Percentiles rank a stretch among this genome's conserved stretches.
Conservation (phyloP, 2,888 invertebrate species). For the Diabrotica balteata region DNA sequence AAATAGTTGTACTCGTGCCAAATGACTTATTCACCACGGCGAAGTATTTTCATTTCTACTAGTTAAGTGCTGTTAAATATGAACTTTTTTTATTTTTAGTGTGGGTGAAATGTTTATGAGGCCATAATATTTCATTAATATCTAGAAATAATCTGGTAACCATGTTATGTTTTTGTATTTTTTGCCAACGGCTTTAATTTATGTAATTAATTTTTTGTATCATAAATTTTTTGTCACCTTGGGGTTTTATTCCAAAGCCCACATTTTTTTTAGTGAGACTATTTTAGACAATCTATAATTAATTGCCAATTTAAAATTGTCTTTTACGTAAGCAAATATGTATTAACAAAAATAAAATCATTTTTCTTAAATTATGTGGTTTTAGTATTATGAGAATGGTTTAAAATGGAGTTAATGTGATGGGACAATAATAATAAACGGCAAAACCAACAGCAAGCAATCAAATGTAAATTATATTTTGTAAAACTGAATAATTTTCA, state of each 20-base stretch:
- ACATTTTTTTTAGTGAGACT: slow-evolving; percentile 23
- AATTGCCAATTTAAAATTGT: slow-evolving; percentile 24
- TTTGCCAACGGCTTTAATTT: slow-evolving; percentile 41
- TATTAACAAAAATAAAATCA: too few species aligned
- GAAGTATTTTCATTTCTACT: slow-evolving; percentile 47
- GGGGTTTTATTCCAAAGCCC: slow-evolving; percentile 27
- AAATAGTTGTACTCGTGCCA: slow-evolving; percentile 48
- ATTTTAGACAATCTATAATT: slow-evolving; percentile 23
- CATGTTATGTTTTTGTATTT: slow-evolving; percentile 33
- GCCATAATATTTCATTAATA: slow-evolving; percentile 44
- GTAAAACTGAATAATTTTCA: too few species aligned
- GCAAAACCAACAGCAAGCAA: too few species aligned
- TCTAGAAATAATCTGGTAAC: slow-evolving; percentile 36
- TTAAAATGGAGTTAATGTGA: too few species aligned
- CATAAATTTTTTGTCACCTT: slow-evolving; percentile 36
- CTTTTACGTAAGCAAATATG: slow-evolving; percentile 8
- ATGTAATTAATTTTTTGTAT: slow-evolving; percentile 40
- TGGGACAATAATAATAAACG: too few species aligned
- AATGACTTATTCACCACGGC: slow-evolving; percentile 49
- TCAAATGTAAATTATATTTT: too few species aligned
- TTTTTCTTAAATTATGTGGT: too few species aligned
- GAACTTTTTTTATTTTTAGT: slow-evolving; percentile 45
- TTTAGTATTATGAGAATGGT: too few species aligned
- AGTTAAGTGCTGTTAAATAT: slow-evolving; percentile 44
- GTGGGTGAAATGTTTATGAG: slow-evolving; percentile 40